Conservation (phyloP, 2,888 invertebrate species). For the Phaonia tiefii region DNA sequence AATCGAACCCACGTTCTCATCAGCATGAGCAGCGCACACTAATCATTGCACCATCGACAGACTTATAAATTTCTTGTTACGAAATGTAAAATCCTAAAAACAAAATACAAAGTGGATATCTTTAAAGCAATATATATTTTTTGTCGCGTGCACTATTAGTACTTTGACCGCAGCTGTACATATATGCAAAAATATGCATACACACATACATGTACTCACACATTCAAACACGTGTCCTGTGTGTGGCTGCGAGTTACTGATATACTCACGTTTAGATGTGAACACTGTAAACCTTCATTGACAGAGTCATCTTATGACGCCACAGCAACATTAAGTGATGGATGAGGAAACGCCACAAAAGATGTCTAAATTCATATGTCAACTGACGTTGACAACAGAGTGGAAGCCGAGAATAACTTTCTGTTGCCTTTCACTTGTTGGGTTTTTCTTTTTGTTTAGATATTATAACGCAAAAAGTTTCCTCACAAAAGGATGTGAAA, state of each 20-base stretch:
- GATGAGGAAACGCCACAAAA: conserved; percentile 1
- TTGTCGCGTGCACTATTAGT: no score
- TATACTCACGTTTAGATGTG: conserved; percentile 1
- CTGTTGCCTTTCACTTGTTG: conserved; percentile 30
- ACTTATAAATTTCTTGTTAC: no score
- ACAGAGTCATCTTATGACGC: conserved; percentile 24
- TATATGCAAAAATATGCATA: conserved; percentile 2
- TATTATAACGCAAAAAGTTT: not conserved
- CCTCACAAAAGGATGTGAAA: conserved; percentile 8
- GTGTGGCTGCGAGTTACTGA: not conserved
- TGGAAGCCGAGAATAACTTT: not conserved
- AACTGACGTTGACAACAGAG: no score
- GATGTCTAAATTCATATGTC: no score
- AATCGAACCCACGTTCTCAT: no score
- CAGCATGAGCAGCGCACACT: no score
- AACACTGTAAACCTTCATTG: conserved; percentile 20
- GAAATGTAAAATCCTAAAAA: no score
- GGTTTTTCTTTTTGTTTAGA: not conserved
- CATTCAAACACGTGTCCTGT: conserved; percentile 1
- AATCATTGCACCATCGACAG: no score
- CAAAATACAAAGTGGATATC: no score
- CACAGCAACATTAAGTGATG: conserved; percentile 15
- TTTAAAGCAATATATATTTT: no score
- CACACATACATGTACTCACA: not conserved
- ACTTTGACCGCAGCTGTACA: no score